Conservation (phyloP, 1,140 invertebrate genomes). For the Drosophila pachea region DNA sequence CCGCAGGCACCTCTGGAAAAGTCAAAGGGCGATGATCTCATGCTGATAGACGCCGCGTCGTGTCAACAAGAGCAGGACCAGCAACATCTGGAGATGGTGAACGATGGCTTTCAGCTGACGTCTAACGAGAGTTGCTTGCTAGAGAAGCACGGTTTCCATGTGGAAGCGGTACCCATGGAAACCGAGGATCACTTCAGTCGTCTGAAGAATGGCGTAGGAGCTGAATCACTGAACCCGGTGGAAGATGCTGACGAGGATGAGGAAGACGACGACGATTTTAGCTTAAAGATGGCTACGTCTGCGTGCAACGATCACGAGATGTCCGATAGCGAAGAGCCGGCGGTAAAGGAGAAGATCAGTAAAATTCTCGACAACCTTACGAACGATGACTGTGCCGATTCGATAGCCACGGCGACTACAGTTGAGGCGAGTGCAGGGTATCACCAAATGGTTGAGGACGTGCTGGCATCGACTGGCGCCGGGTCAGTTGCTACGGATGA, state of each 20-base stretch:
- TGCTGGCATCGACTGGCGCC: constrained; percentile 54
- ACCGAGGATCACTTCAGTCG: constrained; percentile 40
- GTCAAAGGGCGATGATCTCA: constrained; percentile 49
- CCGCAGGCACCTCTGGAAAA: constrained; percentile 32
- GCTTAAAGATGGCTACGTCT: constrained; percentile 68
- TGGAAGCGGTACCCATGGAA: constrained; percentile 46
- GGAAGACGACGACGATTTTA: constrained; percentile 73
- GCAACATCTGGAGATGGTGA: constrained; percentile 42
- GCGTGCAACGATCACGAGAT: constrained; percentile 69
- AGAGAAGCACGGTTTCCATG: constrained; percentile 56
- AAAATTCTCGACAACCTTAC: constrained; percentile 77
- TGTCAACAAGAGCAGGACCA: constrained; percentile 42
- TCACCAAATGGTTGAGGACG: constrained; percentile 70
- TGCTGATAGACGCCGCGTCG: constrained; percentile 39
- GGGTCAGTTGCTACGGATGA: constrained; percentile 23
- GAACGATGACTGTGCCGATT: constrained; percentile 73
- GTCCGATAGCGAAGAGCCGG: constrained; percentile 73
- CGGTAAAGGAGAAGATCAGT: constrained; percentile 76
- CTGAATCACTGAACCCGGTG: constrained; percentile 1
- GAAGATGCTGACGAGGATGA: constrained; percentile 63
- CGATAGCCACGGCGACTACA: constrained; percentile 60
- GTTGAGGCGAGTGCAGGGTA: constrained; percentile 57
- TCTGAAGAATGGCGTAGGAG: constrained; percentile 17
- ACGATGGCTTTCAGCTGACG: constrained; percentile 32
- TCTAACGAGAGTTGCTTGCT: constrained; percentile 35